These are phyloP conservation scores for Ips nitidus DNA, from an alignment of 1,140 invertebrate species.

Conservation along the genomic window DNA sequence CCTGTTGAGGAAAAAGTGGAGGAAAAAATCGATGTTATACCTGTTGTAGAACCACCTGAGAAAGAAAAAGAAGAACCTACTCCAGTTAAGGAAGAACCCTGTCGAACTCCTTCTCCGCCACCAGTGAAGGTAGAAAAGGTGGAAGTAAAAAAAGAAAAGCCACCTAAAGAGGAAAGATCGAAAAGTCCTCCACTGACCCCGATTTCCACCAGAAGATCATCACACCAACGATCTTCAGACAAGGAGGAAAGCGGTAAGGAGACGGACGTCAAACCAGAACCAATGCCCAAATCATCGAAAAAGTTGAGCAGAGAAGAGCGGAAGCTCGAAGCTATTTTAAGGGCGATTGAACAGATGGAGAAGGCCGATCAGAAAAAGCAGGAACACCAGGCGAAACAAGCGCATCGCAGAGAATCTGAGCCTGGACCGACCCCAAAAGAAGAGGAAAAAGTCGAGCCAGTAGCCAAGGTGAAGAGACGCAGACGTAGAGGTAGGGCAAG, in stretches of 20 bases:
- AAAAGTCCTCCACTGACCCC: constrained; percentile 30
- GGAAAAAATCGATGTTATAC: constrained; percentile 5
- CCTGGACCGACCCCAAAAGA: constrained; percentile 51
- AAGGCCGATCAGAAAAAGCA: constrained; percentile 77
- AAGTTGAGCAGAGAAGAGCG: constrained; percentile 82
- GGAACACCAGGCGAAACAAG: constrained; percentile 64
- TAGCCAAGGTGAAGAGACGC: constrained; percentile 47
- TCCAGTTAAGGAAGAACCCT: background rate
- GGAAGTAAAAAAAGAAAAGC: constrained; percentile 39
- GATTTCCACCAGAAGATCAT: constrained; percentile 41
- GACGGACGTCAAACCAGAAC: constrained; percentile 19
- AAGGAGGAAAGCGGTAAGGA: constrained; percentile 32
- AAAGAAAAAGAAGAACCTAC: too few species aligned
- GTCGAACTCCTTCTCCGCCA: constrained; percentile 7
- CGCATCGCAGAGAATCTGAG: constrained; percentile 52
- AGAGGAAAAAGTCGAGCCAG: constrained; percentile 49
- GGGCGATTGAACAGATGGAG: constrained; percentile 84
- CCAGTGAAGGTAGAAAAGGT: constrained; percentile 19
- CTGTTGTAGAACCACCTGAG: too few species aligned
- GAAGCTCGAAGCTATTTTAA: constrained; percentile 95
- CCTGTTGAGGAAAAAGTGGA: constrained; percentile 42
- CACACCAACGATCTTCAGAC: constrained; percentile 26
- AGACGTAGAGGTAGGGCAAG: constrained; percentile 62
- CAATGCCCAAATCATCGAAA: constrained; percentile 58
- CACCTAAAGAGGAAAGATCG: constrained; percentile 34